A percentile compares a stretch with the other conserved stretches of the same genome.
Conservation (phyloP, 2,888 invertebrate genomes). For the Tiphia femorata region DNA sequence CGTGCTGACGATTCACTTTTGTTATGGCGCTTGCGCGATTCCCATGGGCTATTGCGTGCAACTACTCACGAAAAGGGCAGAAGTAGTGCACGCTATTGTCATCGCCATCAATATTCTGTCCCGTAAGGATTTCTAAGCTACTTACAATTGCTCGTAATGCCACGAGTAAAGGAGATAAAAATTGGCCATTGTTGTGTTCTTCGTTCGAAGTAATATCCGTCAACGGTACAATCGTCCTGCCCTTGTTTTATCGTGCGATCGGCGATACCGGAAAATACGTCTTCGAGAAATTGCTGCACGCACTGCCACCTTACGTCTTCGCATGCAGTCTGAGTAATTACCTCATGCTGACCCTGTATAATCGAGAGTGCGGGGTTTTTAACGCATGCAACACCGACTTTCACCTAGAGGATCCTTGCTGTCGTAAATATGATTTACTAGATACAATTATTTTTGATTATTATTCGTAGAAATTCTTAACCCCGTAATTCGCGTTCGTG, state of each 20-base stretch:
- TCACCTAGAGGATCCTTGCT: conserved; percentile 41
- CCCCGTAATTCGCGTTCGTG: too few relatives aligned
- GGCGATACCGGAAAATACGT: conserved; percentile 11
- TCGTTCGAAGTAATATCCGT: conserved; percentile 10
- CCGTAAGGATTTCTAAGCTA: conserved; percentile 17
- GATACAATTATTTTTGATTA: too few relatives aligned
- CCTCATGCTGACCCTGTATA: conserved; percentile 31
- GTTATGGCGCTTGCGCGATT: conserved; percentile 34
- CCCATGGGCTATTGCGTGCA: conserved; percentile 37
- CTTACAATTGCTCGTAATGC: too few relatives aligned
- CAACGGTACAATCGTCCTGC: conserved; percentile 11
- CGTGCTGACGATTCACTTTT: conserved; percentile 24
- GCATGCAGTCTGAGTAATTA: conserved; percentile 39
- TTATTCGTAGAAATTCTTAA: too few relatives aligned
- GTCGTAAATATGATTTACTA: conserved; percentile 38
- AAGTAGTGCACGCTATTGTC: conserved; percentile 25
- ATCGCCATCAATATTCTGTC: conserved; percentile 25
- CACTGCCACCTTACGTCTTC: conserved; percentile 36
- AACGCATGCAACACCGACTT: conserved; percentile 33
- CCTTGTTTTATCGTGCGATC: conserved; percentile 2
- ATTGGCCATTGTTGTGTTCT: too few relatives aligned
- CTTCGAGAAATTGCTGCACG: conserved; percentile 26
- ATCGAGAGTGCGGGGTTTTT: conserved; percentile 24
- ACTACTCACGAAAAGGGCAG: conserved; percentile 17
- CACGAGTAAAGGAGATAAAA: too few relatives aligned